A percentile compares a stretch with the other conserved stretches of the same genome.
These are phyloP conservation scores for Pocillopora grandis DNA, from an alignment of 92 coral and sea anemone species.

Conservation along the genomic window DNA sequence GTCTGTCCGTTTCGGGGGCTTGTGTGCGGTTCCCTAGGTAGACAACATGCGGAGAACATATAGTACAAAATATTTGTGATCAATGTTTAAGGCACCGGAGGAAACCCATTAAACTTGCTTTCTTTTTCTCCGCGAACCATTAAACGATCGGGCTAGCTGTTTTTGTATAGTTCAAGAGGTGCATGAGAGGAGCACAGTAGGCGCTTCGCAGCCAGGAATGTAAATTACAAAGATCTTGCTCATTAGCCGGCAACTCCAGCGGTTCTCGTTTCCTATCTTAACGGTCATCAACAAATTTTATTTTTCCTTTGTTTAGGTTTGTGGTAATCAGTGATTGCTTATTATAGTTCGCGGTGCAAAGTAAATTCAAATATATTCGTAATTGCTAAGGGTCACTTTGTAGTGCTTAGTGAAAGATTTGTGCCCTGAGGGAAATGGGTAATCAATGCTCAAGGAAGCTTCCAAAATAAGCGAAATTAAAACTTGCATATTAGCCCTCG, in stretches of 20 bases:
- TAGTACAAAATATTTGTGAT: conserved; percentile 20
- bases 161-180: conserved; percentile 8
- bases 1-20: conserved; percentile 41
- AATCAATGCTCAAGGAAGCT: conserved; percentile 35
- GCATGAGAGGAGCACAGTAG: conserved; percentile 29
- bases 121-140: conserved; percentile 19
- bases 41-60: conserved; percentile 37
- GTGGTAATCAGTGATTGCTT: conserved; percentile 65
- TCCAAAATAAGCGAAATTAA: conserved; percentile 48
- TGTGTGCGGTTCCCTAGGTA: conserved; percentile 59
- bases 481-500: conserved; percentile 37
- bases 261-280: conserved; percentile 58
- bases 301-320: conserved; percentile 69
- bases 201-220: conserved; percentile 40
- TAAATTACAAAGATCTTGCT: conserved; percentile 31
- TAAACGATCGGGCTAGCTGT: conserved; percentile 27
- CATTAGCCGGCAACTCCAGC: conserved; percentile 43
- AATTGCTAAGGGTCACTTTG: conserved; percentile 72
- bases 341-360: conserved; percentile 65
- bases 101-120: conserved; percentile 29
- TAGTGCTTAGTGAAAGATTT: conserved; percentile 38
- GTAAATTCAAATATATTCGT: conserved; percentile 74
- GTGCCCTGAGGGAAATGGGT: conserved; percentile 34
- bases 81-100: conserved; percentile 29
- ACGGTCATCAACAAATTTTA: conserved; percentile 64